Percentiles rank a stretch among this genome's conserved stretches.
Conservation (phyloP, 2,888 invertebrate genomes). For the Fragum fragum region DNA sequence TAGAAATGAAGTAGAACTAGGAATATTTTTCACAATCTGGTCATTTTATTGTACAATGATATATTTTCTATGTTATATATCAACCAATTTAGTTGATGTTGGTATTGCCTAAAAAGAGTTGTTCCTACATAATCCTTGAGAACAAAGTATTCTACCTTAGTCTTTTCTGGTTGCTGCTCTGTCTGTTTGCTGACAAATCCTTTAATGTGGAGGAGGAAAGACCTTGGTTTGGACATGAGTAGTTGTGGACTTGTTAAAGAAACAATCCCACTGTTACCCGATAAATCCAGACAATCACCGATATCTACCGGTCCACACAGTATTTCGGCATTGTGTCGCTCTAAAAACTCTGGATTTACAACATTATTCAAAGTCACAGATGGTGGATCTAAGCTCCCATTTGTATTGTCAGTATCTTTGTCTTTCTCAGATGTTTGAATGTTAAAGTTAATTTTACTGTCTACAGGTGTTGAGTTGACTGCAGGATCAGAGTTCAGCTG, state of each 20-base stretch:
- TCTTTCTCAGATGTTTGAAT: slow-evolving; percentile 40
- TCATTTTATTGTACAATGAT: no score
- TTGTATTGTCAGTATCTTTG: slow-evolving; percentile 46
- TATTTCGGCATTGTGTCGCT: slow-evolving; percentile 96
- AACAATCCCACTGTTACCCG: slow-evolving; percentile 94
- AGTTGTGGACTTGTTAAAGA: slow-evolving; percentile 93
- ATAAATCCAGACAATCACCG: slow-evolving; percentile 93
- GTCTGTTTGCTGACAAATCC: slow-evolving; percentile 76
- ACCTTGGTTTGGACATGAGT: slow-evolving; percentile 83
- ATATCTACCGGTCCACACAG: slow-evolving; percentile 95
- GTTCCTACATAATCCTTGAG: no score
- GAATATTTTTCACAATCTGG: no score
- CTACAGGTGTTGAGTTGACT: slow-evolving; percentile 59
- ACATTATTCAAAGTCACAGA: slow-evolving; percentile 70
- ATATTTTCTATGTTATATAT: no score
- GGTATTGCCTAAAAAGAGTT: no score
- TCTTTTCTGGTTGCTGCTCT: slow-evolving; percentile 66
- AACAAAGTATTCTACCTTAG: slow-evolving; percentile 63
- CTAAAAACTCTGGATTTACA: slow-evolving; percentile 90
- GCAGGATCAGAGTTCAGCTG: slow-evolving; percentile 84
- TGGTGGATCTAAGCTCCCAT: slow-evolving; percentile 18
- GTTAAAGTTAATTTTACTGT: slow-evolving; percentile 71
- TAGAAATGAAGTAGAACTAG: no score
- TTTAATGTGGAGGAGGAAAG: slow-evolving; percentile 85
- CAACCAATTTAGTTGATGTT: no score